These are phyloP conservation scores for Takifugu bimaculatus DNA, from an alignment of 2,113 vertebrate genomes.

Conservation along the genomic window DNA sequence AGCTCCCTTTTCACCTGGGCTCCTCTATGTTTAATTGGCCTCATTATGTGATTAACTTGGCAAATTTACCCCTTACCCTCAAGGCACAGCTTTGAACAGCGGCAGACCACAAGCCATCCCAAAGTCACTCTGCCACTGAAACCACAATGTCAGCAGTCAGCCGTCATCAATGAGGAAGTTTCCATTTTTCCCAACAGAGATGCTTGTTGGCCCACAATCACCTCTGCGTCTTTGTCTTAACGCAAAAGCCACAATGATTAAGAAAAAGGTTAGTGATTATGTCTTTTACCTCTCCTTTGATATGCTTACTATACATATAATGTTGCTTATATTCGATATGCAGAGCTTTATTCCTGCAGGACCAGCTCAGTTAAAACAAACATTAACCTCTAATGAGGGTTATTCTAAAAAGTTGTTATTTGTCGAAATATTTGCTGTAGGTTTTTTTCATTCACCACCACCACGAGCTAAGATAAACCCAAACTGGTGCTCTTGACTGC, in stretches of 20 bases:
- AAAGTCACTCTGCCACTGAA: slow-evolving; percentile 70
- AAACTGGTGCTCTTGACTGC: too few species aligned
- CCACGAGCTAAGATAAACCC: too few species aligned
- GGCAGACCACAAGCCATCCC: slow-evolving; percentile 60
- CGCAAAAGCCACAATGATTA: slow-evolving; percentile 29
- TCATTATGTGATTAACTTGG: slow-evolving; percentile 81
- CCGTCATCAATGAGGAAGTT: slow-evolving; percentile 54
- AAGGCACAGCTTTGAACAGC: slow-evolving; percentile 64
- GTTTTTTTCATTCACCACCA: too few species aligned
- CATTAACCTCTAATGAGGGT: too few species aligned
- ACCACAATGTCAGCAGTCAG: slow-evolving; percentile 56
- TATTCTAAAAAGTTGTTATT: too few species aligned
- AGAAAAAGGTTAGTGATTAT: slow-evolving; percentile 42
- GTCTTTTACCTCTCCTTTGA: slow-evolving; percentile 46
- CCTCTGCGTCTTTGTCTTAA: slow-evolving; percentile 50
- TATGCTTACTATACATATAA: slow-evolving; percentile 48
- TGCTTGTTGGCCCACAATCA: slow-evolving; percentile 46
- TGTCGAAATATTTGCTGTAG: too few species aligned
- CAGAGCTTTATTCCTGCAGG: slow-evolving; percentile 5
- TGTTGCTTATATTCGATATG: slow-evolving; percentile 49
- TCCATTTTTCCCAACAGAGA: slow-evolving; percentile 54
- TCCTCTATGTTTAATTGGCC: slow-evolving; percentile 74
- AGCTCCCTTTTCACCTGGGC: slow-evolving; percentile 71
- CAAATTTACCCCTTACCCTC: slow-evolving; percentile 74
- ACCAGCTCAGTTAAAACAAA: not conserved